phyloP scores from a whole-genome alignment of 2,797 vertebrate species.

The Champsocephalus esox region DNA sequence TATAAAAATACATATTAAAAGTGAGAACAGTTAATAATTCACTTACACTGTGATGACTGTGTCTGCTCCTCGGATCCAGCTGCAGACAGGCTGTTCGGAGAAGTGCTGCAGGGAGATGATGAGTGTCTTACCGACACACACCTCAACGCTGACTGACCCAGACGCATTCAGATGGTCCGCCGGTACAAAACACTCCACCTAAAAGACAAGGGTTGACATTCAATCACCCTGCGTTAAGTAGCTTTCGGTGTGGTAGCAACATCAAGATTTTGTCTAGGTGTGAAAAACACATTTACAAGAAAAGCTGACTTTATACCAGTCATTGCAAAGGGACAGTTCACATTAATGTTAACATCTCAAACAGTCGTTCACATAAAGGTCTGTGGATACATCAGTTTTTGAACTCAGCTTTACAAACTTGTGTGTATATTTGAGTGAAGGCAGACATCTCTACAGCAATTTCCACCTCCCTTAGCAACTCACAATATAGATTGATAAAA shows the following conservation, averaged over 20 bases:
- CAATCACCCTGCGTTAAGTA: background rate
- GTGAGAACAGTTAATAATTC: background rate
- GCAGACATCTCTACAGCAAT: too few species aligned
- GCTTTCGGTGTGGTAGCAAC: background rate
- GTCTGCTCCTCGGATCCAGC: slow-evolving; percentile 38
- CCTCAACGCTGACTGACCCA: slow-evolving; percentile 29
- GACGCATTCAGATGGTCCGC: slow-evolving; percentile 38
- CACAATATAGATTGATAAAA: too few species aligned
- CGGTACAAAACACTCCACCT: slow-evolving; percentile 50
- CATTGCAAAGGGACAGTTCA: too few species aligned
- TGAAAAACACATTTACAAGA: background rate
- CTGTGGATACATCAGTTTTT: too few species aligned
- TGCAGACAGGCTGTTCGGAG: slow-evolving; percentile 39
- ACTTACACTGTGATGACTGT: slow-evolving; percentile 32
- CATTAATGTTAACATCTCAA: too few species aligned
- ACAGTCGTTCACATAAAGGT: too few species aligned
- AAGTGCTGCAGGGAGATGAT: slow-evolving; percentile 53
- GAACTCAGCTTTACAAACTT: too few species aligned
- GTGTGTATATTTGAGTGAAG: too few species aligned
- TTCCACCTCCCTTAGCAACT: too few species aligned
- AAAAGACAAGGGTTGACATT: slow-evolving; percentile 18
- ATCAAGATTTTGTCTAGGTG: background rate
- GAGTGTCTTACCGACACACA: slow-evolving; percentile 58
- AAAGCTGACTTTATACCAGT: too few species aligned
- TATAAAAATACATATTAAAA: background rate